phyloP scores from a whole-genome alignment of 2,797 vertebrate species.

The Anisognathus igniventris region DNA sequence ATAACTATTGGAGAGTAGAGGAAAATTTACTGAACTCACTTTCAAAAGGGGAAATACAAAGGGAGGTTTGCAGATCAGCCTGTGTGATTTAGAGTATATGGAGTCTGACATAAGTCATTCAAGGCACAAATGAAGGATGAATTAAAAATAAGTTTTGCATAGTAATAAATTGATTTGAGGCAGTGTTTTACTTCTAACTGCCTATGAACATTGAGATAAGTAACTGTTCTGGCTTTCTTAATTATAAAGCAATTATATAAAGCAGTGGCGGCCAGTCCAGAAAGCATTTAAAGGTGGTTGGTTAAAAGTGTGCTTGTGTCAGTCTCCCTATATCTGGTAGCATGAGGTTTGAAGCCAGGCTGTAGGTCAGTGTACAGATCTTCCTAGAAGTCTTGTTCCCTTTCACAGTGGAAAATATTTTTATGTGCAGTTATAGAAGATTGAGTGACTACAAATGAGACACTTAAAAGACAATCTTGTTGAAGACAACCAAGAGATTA shows the following conservation, averaged over 20 bases:
- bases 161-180: background rate
- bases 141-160: slow-evolving; percentile 2
- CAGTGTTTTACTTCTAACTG: background rate
- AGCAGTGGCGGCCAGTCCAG: background rate
- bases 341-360: background rate
- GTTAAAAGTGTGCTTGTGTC: background rate
- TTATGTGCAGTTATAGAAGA: background rate
- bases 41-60: slow-evolving; percentile 5
- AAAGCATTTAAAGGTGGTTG: background rate
- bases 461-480: background rate
- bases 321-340: background rate
- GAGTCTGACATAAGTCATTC: background rate
- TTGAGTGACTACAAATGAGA: accelerated
- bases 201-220: background rate
- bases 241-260: slow-evolving; percentile 18
- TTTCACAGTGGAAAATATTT: background rate
- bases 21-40: background rate
- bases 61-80: slow-evolving; percentile 14
- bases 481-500: background rate
- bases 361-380: background rate
- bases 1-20: background rate
- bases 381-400: background rate
- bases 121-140: background rate
- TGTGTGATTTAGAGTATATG: background rate
- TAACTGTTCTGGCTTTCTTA: background rate